These are phyloP conservation scores for Pseudomugil tenellus DNA, from an alignment of 2,797 vertebrate genomes.

Conservation along the genomic window DNA sequence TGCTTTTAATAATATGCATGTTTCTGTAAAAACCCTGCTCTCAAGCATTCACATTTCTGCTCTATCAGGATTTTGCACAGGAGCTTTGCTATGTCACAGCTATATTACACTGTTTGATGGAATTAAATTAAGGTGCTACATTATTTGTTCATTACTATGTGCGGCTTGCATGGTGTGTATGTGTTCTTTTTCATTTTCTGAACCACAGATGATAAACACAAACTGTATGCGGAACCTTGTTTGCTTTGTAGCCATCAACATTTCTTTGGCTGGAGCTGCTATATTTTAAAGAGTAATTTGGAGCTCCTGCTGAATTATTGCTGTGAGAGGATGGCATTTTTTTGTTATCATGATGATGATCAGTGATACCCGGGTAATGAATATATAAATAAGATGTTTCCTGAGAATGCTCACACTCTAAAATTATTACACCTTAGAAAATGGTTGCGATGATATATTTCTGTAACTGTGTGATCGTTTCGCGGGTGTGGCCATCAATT, in stretches of 20 bases:
- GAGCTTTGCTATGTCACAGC: constrained; percentile 24
- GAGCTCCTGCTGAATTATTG: constrained; percentile 10
- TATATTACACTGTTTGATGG: constrained; percentile 23
- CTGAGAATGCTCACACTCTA: not conserved
- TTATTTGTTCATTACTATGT: constrained; percentile 39
- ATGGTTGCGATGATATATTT: constrained; percentile 16
- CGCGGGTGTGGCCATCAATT: constrained; percentile 32
- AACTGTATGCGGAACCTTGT: constrained; percentile 3
- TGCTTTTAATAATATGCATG: constrained; percentile 1
- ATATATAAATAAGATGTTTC: not conserved
- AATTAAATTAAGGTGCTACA: constrained; percentile 42
- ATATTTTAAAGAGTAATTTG: not conserved
- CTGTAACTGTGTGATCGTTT: constrained; percentile 26
- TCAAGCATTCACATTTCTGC: not conserved
- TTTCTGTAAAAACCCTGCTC: constrained; percentile 1
- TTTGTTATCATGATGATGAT: not conserved
- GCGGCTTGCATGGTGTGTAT: constrained; percentile 19
- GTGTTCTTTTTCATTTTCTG: constrained; percentile 6
- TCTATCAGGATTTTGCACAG: constrained; percentile 13
- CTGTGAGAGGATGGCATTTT: not conserved
- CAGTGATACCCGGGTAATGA: not conserved
- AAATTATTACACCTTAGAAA: not conserved
- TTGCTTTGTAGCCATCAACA: constrained; percentile 2
- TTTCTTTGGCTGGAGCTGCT: not conserved
- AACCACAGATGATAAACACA: constrained; percentile 12